These are phyloP conservation scores for Vannuccia rotundouncinata DNA, from an alignment of 2,888 invertebrate genomes.

Conservation along the genomic window DNA sequence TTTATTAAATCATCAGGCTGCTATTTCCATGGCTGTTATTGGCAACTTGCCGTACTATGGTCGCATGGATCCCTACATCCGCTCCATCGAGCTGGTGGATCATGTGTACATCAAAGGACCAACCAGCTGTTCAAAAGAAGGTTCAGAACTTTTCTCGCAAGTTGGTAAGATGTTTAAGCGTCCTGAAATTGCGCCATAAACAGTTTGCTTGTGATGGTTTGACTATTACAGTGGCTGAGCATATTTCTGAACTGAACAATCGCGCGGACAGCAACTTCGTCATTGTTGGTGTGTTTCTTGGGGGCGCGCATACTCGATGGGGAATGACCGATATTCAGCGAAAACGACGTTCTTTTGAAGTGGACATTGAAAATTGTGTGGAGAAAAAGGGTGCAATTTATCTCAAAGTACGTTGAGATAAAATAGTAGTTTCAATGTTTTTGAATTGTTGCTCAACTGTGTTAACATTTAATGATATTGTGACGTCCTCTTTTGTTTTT, in stretches of 20 bases:
- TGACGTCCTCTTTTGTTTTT: too few relatives aligned
- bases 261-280: conserved; percentile 43
- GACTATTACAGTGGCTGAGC: conserved; percentile 46
- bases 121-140: conserved; percentile 46
- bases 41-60: conserved; percentile 48
- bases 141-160: conserved; percentile 48
- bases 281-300: conserved; percentile 48
- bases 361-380: conserved; percentile 45
- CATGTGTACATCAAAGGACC: conserved; percentile 53
- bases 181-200: too few relatives aligned
- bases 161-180: conserved; percentile 46
- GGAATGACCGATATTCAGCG: conserved; percentile 46
- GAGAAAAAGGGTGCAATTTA: conserved; percentile 45
- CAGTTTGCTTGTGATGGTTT: too few relatives aligned
- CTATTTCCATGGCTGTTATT: conserved; percentile 47
- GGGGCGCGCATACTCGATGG: conserved; percentile 46
- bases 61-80: conserved; percentile 49
- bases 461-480: too few relatives aligned
- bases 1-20: too few relatives aligned
- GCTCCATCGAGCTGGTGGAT: conserved; percentile 48
- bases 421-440: too few relatives aligned
- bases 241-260: conserved; percentile 45
- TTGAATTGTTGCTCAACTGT: too few relatives aligned
- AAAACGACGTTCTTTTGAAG: conserved; percentile 46
- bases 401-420: conserved; percentile 45